Evolutionary conservation across 2,797 vertebrate species (phyloP), one percentile per base, ranked within the genome.

Genomic region (Pterois miles): DNA sequence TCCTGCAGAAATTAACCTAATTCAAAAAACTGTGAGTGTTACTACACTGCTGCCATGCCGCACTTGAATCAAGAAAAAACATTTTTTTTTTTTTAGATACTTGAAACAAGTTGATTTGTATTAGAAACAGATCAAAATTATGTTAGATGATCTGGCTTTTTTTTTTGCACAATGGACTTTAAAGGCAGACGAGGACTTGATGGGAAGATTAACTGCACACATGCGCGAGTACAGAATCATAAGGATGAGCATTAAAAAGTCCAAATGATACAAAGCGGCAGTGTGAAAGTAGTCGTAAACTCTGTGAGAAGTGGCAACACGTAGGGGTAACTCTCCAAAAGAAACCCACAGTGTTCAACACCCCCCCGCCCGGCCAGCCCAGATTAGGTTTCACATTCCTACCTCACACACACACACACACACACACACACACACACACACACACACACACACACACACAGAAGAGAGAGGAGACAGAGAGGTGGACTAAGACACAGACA

Each of bases 321-420:
- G 74, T 80, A 58, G 48, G 83, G 64, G 75, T 78, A 84, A 82
- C 81, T 80, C 84, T 84, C 77, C 66, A 74, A 87, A 75, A 87
- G 83, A 81, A 83, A 72, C 73, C 65, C 58, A 68, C 79, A 36
- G 65, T 68, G 72, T 77, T 76, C 70, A 65, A 67, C 23, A 36
- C 56, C 71, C 68, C 65, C n/a, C n/a, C n/a, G n/a, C 46, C 48
- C 60, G 3, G 74, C 73, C 87, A 65, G 57, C 54, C 34, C 66
- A 89, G 91, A 92, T 93, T 92, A 69, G 84, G 90, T 93, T 93
- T 91, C 87, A 82, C 92, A 93, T 94, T 94, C 93, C 90, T 88
- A 81, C 71, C 79, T 84, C 76, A 58, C 63, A 69, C 38, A 83
- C 65, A 84, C 69, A 72, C 62, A 58, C 65, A 64, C 71, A 65